Evolutionary conservation across 2,888 invertebrate genomes (phyloP), one percentile per base, ranked within the genome.

Genomic region (Slavum lentiscoides): DNA sequence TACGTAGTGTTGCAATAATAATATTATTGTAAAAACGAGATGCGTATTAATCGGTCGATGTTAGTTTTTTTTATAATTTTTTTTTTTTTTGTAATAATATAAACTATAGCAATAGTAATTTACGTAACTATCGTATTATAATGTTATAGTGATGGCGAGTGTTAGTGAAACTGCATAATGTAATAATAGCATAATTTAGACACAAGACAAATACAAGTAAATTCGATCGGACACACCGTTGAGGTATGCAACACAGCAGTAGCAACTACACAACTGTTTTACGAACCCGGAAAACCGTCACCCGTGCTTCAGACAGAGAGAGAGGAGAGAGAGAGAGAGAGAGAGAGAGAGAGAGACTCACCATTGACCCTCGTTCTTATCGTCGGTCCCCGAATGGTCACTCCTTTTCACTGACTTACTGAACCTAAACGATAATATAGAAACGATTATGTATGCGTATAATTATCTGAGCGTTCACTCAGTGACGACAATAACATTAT

Each of bases 331-430:
- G 30, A 30, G 30, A 43, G 43, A 23, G 11, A 77, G 30, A 30
- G 30, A 30, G 30, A 30, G 2, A 30, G 30, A 30, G 30, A 30
- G 30, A 43, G 43, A 23, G 11, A 77, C 80, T 80, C 80, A 80
- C 80, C 82, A 72, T 82, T 82, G 62, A 77, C 72, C 72, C 61
- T 82, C 82, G 74, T 81, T 81, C 75, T 82, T 82, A 82, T 82
- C 82, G 66, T 82, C 76, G 64, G 75, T 68, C 30, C 70, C 66
- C 55, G 70, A 76, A 68, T 80, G 77, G 43, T 64, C 77, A 72
- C 77, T 82, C 64, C 77, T 66, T 66, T 81, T 81, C 82, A 82
- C 73, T 55, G 74, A 80, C 66, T 80, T 80, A 80, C 80, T 80
- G 80, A 80, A 80, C 80, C 80, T 80, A 80, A 77, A 70, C 55